Evolutionary conservation across 2,888 invertebrate genomes (phyloP).

Genomic region (Hirtodrosophila cameraria): DNA sequence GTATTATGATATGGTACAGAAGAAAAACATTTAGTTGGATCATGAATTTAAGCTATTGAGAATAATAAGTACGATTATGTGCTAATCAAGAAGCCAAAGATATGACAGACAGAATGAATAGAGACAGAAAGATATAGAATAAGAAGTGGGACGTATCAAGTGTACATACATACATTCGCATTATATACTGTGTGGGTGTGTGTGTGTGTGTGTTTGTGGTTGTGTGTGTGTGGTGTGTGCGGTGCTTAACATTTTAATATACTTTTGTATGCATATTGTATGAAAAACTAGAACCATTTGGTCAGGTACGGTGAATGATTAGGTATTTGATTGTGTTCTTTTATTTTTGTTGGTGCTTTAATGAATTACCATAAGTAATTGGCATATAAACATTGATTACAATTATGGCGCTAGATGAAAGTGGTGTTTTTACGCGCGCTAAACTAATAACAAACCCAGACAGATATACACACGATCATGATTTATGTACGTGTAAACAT

Average conservation of each 20-base stretch:
- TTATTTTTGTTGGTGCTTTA: conserved; percentile 24
- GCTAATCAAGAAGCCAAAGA: conserved; percentile 27
- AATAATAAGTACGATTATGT: conserved; percentile 20
- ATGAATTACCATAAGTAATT: conserved; percentile 24
- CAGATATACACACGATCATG: conserved; percentile 17
- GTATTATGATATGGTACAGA: conserved; percentile 12
- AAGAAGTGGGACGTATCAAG: conserved; percentile 44
- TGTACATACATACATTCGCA: conserved; percentile 58
- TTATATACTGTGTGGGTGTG: conserved; percentile 45
- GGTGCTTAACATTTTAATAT: conserved; percentile 23
- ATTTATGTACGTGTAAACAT: conserved; percentile 12
- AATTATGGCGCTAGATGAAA: conserved; percentile 15
- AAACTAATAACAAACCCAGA: conserved; percentile 27
- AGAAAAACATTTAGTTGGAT: conserved; percentile 51
- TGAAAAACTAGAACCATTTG: conserved; percentile 33
- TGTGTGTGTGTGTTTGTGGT: conserved; percentile 7
- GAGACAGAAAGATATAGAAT: conserved; percentile 17
- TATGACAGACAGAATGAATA: conserved; percentile 45
- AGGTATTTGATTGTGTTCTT: conserved; percentile 7
- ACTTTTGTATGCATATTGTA: conserved; percentile 31
- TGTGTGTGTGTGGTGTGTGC: conserved; percentile 12
- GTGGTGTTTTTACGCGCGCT: conserved; percentile 7
- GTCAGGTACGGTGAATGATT: conserved; percentile 25
- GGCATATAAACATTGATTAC: conserved; percentile 29
- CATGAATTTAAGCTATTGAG: conserved; percentile 27